These are phyloP conservation scores for Spongilla lacustris DNA, from an alignment of 37 sponge, comb jelly and placozoan genomes.

Conservation along the genomic window DNA sequence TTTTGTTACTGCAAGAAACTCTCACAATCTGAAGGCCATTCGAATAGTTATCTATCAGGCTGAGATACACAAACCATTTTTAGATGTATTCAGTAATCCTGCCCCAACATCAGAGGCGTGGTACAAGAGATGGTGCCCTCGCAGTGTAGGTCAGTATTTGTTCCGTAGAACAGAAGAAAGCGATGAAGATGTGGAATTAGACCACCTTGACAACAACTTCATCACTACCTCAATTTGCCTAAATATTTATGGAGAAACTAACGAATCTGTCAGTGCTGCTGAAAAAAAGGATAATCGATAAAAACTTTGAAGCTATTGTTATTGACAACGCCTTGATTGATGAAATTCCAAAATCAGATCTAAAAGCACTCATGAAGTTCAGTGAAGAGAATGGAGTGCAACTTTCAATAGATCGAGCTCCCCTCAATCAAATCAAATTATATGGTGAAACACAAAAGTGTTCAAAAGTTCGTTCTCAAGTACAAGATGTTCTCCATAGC, in stretches of 20 bases:
- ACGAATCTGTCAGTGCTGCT: not conserved
- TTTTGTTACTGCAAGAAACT: constrained; percentile 10
- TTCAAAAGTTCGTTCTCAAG: not conserved
- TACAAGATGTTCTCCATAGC: not conserved
- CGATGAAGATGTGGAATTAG: too few relatives aligned
- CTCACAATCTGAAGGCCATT: not conserved
- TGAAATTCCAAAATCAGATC: not conserved
- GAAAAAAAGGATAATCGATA: constrained; percentile 17
- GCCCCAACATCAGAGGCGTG: not conserved
- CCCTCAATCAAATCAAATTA: constrained; percentile 2
- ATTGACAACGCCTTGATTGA: constrained; percentile 6
- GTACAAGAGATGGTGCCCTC: too few relatives aligned
- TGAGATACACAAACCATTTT: constrained; percentile 18
- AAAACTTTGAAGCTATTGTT: not conserved
- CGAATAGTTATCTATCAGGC: constrained; percentile 39
- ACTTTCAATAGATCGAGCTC: constrained; percentile 11
- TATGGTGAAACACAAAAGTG: constrained; percentile 2
- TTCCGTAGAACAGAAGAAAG: too few relatives aligned
- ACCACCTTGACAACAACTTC: too few relatives aligned
- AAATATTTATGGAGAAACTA: constrained; percentile 8
- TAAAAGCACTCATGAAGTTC: not conserved
- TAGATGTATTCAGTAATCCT: constrained; percentile 4
- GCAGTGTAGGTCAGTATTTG: too few relatives aligned
- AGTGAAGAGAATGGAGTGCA: constrained; percentile 5
- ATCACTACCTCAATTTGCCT: not conserved